Percentiles rank a stretch among this genome's conserved stretches.
phyloP scores from a whole-genome alignment of 2,797 vertebrate genomes.

The Gymnothorax javanicus region DNA sequence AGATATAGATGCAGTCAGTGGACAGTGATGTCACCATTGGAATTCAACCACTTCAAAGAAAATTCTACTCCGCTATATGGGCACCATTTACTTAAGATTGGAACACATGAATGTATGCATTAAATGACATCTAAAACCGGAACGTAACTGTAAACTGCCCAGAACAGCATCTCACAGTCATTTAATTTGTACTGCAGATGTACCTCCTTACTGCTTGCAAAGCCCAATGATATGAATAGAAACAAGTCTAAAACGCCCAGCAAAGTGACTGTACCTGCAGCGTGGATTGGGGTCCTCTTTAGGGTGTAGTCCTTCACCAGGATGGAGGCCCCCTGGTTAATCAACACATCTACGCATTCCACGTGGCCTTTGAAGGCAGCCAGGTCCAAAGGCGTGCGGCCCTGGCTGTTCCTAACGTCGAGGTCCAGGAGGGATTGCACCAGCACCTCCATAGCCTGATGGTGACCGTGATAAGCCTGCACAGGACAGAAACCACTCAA shows the following conservation, averaged over 20 bases:
- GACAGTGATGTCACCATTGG: neutral
- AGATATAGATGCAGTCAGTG: neutral
- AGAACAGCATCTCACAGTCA: neutral
- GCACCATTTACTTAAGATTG: too few species aligned
- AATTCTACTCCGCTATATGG: too few species aligned
- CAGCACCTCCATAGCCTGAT: conserved; percentile 94
- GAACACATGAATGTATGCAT: too few species aligned
- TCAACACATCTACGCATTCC: conserved; percentile 96
- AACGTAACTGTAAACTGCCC: neutral
- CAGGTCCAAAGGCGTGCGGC: conserved; percentile 91
- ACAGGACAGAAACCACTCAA: conserved; percentile 16
- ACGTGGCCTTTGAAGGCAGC: conserved; percentile 95
- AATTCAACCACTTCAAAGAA: neutral
- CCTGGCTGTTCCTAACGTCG: conserved; percentile 90
- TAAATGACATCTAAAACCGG: neutral
- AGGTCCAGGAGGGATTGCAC: conserved; percentile 95
- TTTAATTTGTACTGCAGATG: neutral
- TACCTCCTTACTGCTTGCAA: neutral
- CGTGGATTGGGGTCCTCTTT: conserved; percentile 94
- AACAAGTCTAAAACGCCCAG: neutral
- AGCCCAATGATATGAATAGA: neutral
- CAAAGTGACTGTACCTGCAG: conserved; percentile 79
- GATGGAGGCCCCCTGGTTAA: conserved; percentile 96
- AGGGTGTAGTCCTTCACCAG: conserved; percentile 92
- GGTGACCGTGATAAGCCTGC: conserved; percentile 95